Evolutionary conservation across 2,797 vertebrate genomes (phyloP), one percentile per base, ranked within the genome.

Genomic region (Lagocephalus sceleratus): DNA sequence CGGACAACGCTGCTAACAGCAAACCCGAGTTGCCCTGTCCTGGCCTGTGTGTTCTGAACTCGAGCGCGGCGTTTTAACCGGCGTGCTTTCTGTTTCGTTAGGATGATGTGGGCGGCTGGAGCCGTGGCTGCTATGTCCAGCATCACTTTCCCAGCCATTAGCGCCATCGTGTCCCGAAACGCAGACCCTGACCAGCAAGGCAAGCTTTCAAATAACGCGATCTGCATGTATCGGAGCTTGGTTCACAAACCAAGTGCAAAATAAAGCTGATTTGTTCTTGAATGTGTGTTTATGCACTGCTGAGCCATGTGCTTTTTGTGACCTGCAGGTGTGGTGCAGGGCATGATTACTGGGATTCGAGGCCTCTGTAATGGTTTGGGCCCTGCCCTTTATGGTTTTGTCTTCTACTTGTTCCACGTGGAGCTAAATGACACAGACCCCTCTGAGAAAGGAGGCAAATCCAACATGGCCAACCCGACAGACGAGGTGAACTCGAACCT

Each of bases 81-180:
- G 14, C 4, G 3, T 14, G 3, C 14, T 10, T 35, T 35, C 1
- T 35, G 32, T 25, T n/a, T 19, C 0, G 43, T 32, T 61, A 20
- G 94, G 94, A 95, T 96, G 94, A 96, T 95, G 89, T 96, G 94
- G 94, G 94, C 94, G 16, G 94, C 94, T 6, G 94, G 94, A 61
- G 93, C 94, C 0, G 93, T 96, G 29, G 94, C 94, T 46, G 94
- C 94, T 68, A 96, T 96, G 94, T 95, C 94, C 54, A 95, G 92
- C 83, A 96, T 96, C 85, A 95, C 94, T 9, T 96, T 96, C 77
- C 94, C 94, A 0, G 94, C 94, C 51, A 93, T 96, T 84, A 95
- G 94, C 82, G 94, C 94, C 78, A 93, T 95, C 16, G 94, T 95
- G 68, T 95, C 94, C 6, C 90, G 94, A 54, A 96, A 95, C 0